Base-by-base conservation (phyloP, 1,140 invertebrate species). In the Cyclargus thomasi region DNA sequence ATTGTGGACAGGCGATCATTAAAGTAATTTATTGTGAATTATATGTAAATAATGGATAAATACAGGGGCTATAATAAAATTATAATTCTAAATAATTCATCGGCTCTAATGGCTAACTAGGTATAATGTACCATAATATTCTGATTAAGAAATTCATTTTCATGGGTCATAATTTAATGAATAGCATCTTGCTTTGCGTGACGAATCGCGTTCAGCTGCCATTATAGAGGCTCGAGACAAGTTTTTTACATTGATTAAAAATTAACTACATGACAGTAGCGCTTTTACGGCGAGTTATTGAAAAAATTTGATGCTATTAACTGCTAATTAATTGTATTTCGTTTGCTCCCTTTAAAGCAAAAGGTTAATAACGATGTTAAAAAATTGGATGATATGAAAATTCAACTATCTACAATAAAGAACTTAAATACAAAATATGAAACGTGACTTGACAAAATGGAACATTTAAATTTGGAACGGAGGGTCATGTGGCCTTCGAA, bases 11-110 rank as follows among this genome's bases (percentile, higher is more conserved):
- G 39, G 39, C 39, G 39, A 47, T 47, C 39, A 47, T 47, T 47
- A 47, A 47, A 47, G 39, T 47, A 47, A 47, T 39, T 39, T 39
- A 39, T 47, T 47, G 39, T 11, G 39, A 47, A 47, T 47, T 47
- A 47, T 47, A 47, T 47, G 39, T 47, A 47, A 47, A 47, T 47
- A 47, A 47, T 47, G 39, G 39, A 47, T 47, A 47, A 47, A 47
- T 47, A 14, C 39, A 8, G 10, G 14, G 39, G 39, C n/a, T 8
- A 16, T 47, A 47, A 47, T 47, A 47, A 47, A 47, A 47, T 47
- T 47, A 47, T 47, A 47, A 47, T 29, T 29, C 29, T 29, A 29
- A 29, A 29, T 29, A 29, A 29, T 29, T 29, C 29, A 29, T 29
- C 5, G 29, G 29, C 29, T 29, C 29, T 29, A 29, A 29, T 4